Base-by-base conservation (phyloP, 2,888 invertebrate genomes). In the Thecocarcelia acutangulata region DNA sequence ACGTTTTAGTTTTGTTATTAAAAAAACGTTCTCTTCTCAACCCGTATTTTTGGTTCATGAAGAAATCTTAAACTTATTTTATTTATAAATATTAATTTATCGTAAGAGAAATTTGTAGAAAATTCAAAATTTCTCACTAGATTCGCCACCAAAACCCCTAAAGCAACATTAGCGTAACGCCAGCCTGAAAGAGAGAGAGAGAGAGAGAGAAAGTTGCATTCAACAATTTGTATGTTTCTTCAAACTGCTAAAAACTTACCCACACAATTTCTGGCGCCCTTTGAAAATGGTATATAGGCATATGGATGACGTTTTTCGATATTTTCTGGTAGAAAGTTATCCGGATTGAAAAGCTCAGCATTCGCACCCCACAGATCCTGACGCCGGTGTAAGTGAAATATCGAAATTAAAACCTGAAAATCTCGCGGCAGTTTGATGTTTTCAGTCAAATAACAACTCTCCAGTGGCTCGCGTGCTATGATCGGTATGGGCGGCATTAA, bases 221-320 rank as follows among this genome's bases (percentile, higher is more conserved):
- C n/a, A n/a, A n/a, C n/a, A n/a, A n/a, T n/a, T n/a, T 8, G 42
- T 46, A 40, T 28, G 28, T 28, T 28, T 28, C 3, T 28, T 6
- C 46, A 3, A 21, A 11, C 9, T 6, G 4, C 3, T 9, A 48
- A 33, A 0, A 11, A 68, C 61, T 80, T 83, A 84, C 86, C 85
- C 24, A 87, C 84, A 63, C 87, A 86, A 78, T 86, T 87, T 5
- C 87, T 68, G 6, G 83, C 66, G 13, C 88, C 88, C 40, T 85
- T 86, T 0, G 86, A 85, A 52, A 86, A 88, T 9, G 88, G 87
- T 78, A 87, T 85, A 58, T 85, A 88, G 1, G 86, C 85, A 64
- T 85, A 87, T 0, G 87, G 84, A 84, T 87, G 86, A 6, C 86
- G 81, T 46, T 83, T 83, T 5, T 70, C 66, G 0, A 84, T 61